A percentile compares a stretch with the other conserved stretches of the same genome.
Conservation (phyloP, 2,888 invertebrate genomes). For the Coronaproctus castanopsis region DNA sequence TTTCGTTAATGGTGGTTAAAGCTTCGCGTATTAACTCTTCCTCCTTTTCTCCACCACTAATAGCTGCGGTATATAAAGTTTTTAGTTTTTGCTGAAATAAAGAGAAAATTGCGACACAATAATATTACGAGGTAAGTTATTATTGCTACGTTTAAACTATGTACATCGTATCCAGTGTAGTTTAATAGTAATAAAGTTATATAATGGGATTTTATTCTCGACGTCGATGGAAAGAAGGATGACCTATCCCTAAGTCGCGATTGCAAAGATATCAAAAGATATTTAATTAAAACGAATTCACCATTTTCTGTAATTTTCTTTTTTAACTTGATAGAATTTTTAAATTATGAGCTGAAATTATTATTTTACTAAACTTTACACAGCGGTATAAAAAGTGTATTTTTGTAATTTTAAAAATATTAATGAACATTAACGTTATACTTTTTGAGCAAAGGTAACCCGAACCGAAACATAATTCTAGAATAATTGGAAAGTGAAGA, state of each 20-base stretch:
- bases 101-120: constrained; percentile 1
- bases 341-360: too few relatives aligned
- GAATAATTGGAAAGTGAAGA: too few relatives aligned
- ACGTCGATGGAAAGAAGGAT: not conserved
- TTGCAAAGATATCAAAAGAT: not conserved
- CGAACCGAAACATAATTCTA: too few relatives aligned
- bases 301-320: too few relatives aligned
- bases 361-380: too few relatives aligned
- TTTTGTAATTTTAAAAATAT: too few relatives aligned
- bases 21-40: constrained; percentile 63
- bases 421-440: too few relatives aligned
- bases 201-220: too few relatives aligned
- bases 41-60: constrained; percentile 65
- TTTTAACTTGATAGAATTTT: too few relatives aligned
- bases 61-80: constrained; percentile 53
- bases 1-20: constrained; percentile 69
- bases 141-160: not conserved
- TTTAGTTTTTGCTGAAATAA: constrained; percentile 51
- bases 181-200: constrained; percentile 1
- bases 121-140: constrained; percentile 3
- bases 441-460: too few relatives aligned
- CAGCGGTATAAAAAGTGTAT: too few relatives aligned
- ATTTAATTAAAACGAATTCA: too few relatives aligned
- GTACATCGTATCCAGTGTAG: not conserved
- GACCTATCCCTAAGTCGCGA: not conserved